These are phyloP conservation scores for Philaethria dido DNA, from an alignment of 2,888 invertebrate genomes.

Conservation along the genomic window DNA sequence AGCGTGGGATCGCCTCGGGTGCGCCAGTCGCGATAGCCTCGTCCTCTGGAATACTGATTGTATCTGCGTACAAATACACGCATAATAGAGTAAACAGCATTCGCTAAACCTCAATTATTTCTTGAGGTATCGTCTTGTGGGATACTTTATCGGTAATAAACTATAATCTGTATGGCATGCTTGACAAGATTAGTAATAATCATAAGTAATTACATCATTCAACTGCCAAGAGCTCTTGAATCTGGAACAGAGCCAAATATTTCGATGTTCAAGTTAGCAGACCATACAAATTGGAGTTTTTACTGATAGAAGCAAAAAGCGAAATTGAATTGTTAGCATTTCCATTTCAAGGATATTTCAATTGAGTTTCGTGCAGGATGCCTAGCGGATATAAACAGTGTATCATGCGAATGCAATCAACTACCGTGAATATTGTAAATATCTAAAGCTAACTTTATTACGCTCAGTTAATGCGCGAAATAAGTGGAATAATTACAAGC, in stretches of 20 bases:
- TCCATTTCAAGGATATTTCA: conserved; percentile 74
- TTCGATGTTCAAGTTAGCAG: conserved; percentile 71
- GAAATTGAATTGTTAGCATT: conserved; percentile 82
- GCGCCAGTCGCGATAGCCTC: conserved; percentile 88
- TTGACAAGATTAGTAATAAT: conserved; percentile 29
- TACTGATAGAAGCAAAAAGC: conserved; percentile 77
- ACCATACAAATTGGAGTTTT: conserved; percentile 67
- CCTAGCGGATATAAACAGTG: conserved; percentile 48
- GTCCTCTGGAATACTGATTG: conserved; percentile 84
- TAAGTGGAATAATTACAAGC: conserved; percentile 40
- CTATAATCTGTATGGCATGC: conserved; percentile 63
- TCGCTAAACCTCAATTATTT: conserved; percentile 20
- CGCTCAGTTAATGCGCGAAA: conserved; percentile 43
- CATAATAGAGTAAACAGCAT: conserved; percentile 43
- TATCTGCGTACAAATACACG: conserved; percentile 75
- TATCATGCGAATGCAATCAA: conserved; percentile 65
- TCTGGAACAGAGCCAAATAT: conserved; percentile 74
- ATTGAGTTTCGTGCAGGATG: conserved; percentile 70
- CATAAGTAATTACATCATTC: conserved; percentile 67
- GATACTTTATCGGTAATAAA: conserved; percentile 48
- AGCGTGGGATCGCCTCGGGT: conserved; percentile 88
- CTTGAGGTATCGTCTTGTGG: conserved; percentile 32
- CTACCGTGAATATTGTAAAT: conserved; percentile 66
- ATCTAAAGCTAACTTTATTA: conserved; percentile 44
- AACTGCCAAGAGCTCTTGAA: conserved; percentile 67